Evolutionary conservation across 2,797 vertebrate species (phyloP).

Genomic region (Falco berigora): DNA sequence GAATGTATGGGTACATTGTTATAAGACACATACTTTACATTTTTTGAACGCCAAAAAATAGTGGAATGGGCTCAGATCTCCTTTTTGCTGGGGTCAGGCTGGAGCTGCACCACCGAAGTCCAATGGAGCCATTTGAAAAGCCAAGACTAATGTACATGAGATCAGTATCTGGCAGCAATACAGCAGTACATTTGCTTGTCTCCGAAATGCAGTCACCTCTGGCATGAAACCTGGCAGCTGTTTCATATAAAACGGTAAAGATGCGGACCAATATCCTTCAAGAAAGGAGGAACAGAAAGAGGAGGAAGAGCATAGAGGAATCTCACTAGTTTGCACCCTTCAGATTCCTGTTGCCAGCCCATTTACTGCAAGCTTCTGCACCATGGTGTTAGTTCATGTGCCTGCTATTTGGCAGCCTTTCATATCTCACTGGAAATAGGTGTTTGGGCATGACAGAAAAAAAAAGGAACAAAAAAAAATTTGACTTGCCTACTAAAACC

Average conservation of each 20-base stretch:
- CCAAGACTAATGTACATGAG: background rate
- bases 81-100: background rate
- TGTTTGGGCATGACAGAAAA: background rate
- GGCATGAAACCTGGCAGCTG: conserved; percentile 29
- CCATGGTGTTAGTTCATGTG: background rate
- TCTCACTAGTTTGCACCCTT: background rate
- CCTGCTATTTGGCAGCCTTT: background rate
- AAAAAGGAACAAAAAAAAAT: background rate
- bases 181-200: conserved; percentile 4
- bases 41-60: conserved; percentile 5
- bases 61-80: background rate
- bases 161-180: conserved; percentile 18
- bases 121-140: background rate
- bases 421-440: background rate
- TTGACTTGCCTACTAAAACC: background rate
- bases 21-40: background rate
- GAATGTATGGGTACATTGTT: background rate
- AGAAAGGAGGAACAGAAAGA: background rate
- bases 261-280: background rate
- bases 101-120: background rate
- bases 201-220: conserved; percentile 32
- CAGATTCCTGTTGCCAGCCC: background rate
- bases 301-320: background rate
- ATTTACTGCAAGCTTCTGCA: background rate
- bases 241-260: background rate